phyloP scores from a whole-genome alignment of 2,113 vertebrate genomes.

The Polyodon spathula region DNA sequence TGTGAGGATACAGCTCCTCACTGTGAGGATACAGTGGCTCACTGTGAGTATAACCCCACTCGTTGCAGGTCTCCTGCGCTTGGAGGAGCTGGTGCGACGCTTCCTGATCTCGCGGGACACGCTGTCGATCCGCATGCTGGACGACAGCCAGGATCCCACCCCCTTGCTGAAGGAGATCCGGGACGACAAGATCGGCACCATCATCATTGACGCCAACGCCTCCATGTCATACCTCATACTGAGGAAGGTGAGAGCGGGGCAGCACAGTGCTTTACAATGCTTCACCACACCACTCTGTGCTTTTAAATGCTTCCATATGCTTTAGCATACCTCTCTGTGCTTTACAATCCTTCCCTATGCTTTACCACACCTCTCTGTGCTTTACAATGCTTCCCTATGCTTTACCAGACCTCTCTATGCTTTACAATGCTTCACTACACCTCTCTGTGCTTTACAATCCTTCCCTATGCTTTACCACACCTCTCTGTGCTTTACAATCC shows the following conservation, averaged over 20 bases:
- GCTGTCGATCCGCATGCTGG: conserved; percentile 75
- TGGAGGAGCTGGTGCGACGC: conserved; percentile 75
- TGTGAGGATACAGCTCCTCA: too few species aligned
- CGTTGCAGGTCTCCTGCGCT: conserved; percentile 67
- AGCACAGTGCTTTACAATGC: not conserved
- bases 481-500: too few species aligned
- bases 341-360: too few species aligned
- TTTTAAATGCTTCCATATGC: too few species aligned
- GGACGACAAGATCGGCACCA: conserved; percentile 80
- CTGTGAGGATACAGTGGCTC: too few species aligned
- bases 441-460: too few species aligned
- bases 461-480: too few species aligned
- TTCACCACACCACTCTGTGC: too few species aligned
- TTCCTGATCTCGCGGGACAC: conserved; percentile 85
- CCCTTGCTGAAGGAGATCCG: conserved; percentile 81
- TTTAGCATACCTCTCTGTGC: too few species aligned
- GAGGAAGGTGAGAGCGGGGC: conserved; percentile 58
- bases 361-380: too few species aligned
- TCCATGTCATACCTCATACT: conserved; percentile 77
- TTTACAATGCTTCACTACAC: too few species aligned
- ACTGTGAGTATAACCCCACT: conserved; percentile 14
- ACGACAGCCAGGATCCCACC: conserved; percentile 71
- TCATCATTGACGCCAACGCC: conserved; percentile 81
- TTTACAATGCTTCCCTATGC: not conserved
- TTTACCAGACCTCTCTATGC: conserved; percentile 6